Percentiles rank a stretch among this genome's conserved stretches.
Conservation (phyloP, 92 coral and sea anemone genomes). For the Paragorgia papillata region DNA sequence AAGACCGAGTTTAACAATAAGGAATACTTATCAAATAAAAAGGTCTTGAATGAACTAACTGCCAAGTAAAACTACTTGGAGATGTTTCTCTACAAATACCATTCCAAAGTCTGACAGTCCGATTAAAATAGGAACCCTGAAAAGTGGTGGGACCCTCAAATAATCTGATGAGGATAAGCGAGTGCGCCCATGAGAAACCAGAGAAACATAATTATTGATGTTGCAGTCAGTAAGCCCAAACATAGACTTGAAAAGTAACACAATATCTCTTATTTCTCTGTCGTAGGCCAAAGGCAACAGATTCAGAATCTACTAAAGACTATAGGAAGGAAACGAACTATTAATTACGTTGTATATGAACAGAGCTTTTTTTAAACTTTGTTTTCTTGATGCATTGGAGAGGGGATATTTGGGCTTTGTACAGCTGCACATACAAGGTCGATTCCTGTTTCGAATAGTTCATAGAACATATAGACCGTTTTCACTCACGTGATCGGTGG, state of each 20-base stretch:
- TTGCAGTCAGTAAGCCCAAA: constrained; percentile 20
- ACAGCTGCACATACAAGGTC: no score
- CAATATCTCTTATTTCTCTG: constrained; percentile 20
- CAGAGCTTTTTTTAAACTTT: no score
- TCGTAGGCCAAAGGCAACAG: constrained; percentile 21
- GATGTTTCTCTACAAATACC: constrained; percentile 8
- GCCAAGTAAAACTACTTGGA: constrained; percentile 18
- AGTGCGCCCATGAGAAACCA: constrained; percentile 44
- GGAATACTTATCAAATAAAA: not conserved
- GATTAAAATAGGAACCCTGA: constrained; percentile 48
- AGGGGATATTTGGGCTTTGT: no score
- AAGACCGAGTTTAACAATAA: not conserved
- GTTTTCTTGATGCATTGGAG: no score
- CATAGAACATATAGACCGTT: no score
- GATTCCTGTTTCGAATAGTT: no score
- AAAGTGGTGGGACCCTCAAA: constrained; percentile 45
- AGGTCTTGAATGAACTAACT: not conserved
- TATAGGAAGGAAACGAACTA: no score
- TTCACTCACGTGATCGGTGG: no score
- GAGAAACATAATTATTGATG: not conserved
- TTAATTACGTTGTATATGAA: no score
- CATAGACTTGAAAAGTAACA: constrained; percentile 23
- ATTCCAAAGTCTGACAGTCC: constrained; percentile 51
- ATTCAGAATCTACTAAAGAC: no score
- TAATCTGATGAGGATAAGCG: constrained; percentile 22